Percentiles rank a stretch among this genome's conserved stretches.
These are phyloP conservation scores for Bimastos eiseni DNA, from an alignment of 2,888 invertebrate species.

Conservation along the genomic window DNA sequence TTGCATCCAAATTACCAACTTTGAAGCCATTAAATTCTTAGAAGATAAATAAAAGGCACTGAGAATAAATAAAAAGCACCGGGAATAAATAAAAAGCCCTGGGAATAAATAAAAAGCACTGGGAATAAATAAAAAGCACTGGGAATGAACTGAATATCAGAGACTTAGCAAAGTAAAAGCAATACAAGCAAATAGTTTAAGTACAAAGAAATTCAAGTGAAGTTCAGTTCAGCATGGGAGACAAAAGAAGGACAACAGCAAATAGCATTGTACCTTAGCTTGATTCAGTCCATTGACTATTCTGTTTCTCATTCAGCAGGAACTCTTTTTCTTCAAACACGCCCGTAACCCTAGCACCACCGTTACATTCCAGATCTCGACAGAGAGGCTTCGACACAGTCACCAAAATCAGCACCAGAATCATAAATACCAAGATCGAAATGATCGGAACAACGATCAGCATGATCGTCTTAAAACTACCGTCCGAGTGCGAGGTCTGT, in stretches of 20 bases:
- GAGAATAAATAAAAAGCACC: neutral
- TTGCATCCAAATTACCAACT: neutral
- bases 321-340: neutral
- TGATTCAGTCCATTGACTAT: neutral
- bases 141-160: neutral
- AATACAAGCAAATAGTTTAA: neutral
- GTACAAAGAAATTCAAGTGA: neutral
- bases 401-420: neutral
- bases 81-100: neutral
- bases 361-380: neutral
- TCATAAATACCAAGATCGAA: neutral
- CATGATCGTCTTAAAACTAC: neutral
- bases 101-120: neutral
- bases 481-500: neutral
- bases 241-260: neutral
- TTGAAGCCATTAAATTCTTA: neutral
- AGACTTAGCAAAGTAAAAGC: neutral
- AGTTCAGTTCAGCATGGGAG: neutral
- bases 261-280: neutral
- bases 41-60: neutral
- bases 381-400: neutral
- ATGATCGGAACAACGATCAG: neutral
- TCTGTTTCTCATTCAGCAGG: neutral
- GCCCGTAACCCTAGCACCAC: neutral
- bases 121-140: neutral